phyloP scores from a whole-genome alignment of 2,797 vertebrate species.

The Rallus crepitans region DNA sequence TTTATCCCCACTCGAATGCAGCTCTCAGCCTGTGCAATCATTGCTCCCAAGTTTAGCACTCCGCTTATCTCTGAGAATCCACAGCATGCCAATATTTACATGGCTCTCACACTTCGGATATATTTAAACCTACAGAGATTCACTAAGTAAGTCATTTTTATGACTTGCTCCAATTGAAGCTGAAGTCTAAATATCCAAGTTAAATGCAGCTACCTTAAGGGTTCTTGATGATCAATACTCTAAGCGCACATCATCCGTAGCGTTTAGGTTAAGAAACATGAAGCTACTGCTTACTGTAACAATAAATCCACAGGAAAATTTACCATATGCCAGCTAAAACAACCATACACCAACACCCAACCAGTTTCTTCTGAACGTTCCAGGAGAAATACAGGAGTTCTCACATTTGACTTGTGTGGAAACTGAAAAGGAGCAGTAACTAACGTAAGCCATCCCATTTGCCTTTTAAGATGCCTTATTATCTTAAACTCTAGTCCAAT shows the following conservation, averaged over 20 bases:
- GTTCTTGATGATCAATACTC: not conserved
- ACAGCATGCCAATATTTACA: not conserved
- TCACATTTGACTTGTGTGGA: not conserved
- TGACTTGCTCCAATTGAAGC: not conserved
- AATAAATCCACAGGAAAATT: not conserved
- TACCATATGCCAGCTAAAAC: accelerated
- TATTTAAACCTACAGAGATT: not conserved
- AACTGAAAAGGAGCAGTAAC: not conserved
- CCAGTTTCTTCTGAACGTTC: not conserved
- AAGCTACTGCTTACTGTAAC: not conserved
- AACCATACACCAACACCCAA: not conserved
- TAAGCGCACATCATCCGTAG: not conserved
- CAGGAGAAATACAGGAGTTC: not conserved
- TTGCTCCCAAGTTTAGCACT: not conserved
- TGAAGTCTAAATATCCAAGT: not conserved
- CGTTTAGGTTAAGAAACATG: not conserved
- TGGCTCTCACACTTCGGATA: not conserved
- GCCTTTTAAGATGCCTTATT: not conserved
- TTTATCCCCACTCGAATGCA: not conserved
- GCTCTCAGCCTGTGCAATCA: not conserved
- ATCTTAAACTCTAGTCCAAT: not conserved
- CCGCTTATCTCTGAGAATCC: not conserved
- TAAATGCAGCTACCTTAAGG: not conserved
- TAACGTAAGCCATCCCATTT: not conserved
- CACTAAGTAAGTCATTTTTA: not conserved